Conservation (phyloP, 2,888 invertebrate species). For the Agrotis clavis region DNA sequence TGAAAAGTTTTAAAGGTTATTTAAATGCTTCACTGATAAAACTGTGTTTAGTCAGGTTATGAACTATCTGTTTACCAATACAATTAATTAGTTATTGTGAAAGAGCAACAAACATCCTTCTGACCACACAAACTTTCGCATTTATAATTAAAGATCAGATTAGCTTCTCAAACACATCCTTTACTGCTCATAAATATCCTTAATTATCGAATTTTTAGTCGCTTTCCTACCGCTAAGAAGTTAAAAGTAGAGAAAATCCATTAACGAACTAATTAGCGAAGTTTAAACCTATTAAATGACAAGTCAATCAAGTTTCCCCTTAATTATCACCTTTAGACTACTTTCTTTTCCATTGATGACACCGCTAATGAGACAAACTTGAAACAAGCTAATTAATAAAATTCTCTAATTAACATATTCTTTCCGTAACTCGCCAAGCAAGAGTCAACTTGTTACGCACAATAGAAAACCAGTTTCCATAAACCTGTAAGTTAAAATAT, state of each 20-base stretch:
- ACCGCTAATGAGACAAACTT: neutral
- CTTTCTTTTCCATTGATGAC: constrained; percentile 31
- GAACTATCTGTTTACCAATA: no score
- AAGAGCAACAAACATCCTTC: no score
- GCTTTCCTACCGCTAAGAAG: constrained; percentile 17
- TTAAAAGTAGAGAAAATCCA: neutral
- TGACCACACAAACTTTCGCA: no score
- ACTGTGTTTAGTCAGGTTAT: no score
- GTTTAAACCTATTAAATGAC: neutral
- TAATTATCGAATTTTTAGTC: neutral
- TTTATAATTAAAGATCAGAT: no score
- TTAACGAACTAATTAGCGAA: constrained; percentile 10
- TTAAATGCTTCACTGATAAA: no score
- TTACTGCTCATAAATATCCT: neutral
- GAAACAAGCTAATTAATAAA: constrained; percentile 14
- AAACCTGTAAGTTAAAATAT: constrained; percentile 5
- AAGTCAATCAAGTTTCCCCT: constrained; percentile 3
- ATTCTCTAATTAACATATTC: constrained; percentile 22
- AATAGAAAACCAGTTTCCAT: constrained; percentile 3
- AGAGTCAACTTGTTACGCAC: neutral
- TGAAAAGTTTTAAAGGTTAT: no score
- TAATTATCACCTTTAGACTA: constrained; percentile 14
- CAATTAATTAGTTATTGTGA: no score
- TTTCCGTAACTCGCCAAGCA: constrained; percentile 1
- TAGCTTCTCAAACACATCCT: neutral